Base-by-base conservation (phyloP, 1,140 invertebrate species). In the Coelopa frigida region DNA sequence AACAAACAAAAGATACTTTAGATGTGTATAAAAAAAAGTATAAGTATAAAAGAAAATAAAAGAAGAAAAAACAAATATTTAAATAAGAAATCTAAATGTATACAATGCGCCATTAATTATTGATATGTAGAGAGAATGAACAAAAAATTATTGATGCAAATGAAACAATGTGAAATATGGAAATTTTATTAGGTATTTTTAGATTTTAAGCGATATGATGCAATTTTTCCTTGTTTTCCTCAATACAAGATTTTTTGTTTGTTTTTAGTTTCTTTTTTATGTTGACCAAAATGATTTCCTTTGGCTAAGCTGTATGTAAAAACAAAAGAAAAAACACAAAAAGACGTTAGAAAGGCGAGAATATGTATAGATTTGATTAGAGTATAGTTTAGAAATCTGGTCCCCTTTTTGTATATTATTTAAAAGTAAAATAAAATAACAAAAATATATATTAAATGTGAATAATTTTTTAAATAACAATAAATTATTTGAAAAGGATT, bases 391-490 rank as follows among this genome's bases (percentile, higher is more conserved):
- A 20, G 22, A 42, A 42, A 27, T 42, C 24, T 18, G 40, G 17
- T 29, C 14, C 40, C 24, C 40, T 12, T 42, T 42, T 29, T 42
- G 24, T 42, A 42, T 29, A 42, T 29, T 26, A 42, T 3, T 14
- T 20, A 42, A 27, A 26, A 15, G 27, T 5, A 29, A 29, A 26
- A 11, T 17, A 29, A 12, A 42, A 17, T 12, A 42, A 42, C 17
- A 20, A 17, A 29, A 42, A 42, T 29, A 29, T 29, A n/a, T 29
- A 29, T 29, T 29, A 29, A n/a, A 29, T 42, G 17, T 42, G 40
- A 29, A 42, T 42, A 42, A n/a, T n/a, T 42, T 42, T 26, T 29
- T 29, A 42, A 29, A 42, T 42, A 42, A 24, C 32, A 42, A 42
- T 8, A 29, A 42, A 42, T 42, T 20, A 42, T 42, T 42, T 42